Base-by-base conservation (phyloP, 2,797 vertebrate species). In the Allobates femoralis region DNA sequence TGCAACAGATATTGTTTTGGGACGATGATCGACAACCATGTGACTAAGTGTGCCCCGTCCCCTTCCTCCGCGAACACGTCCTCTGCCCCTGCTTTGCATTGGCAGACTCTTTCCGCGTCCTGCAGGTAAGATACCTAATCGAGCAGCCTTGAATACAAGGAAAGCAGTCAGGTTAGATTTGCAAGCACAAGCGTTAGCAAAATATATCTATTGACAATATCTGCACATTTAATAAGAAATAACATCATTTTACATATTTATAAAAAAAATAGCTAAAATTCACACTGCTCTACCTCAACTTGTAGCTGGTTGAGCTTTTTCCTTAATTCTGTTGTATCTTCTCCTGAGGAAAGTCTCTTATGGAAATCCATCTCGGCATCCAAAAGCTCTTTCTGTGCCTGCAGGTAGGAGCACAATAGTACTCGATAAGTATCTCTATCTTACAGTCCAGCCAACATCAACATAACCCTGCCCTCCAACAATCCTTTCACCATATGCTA, bases 291-390 rank as follows among this genome's bases (percentile, higher is more conserved):
- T 67, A 98, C 98, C 96, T 99, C 98, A 80, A 98, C 96, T 62
- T 99, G 98, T 83, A 99, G 91, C 90, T 96, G 97, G 60, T 93
- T 97, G 51, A 99, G 95, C 90, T 97, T 97, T 80, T 96, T 98
- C 89, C 97, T 96, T 88, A 99, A 93, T 46, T 99, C 98, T 46
- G 98, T 99, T 0, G 98, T 99, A 90, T 99, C 98, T 90, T 99
- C 98, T 86, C 98, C 98, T 26, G 98, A 97, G 50, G 95, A 97
- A 18, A 98, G 93, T 80, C 97, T 96, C 92, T 99, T 98, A 74
- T 98, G 97, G 80, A 99, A 97, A 91, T 99, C 98, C 92, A 99
- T 91, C 91, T 99, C 98, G 74, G 97, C 97, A 81, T 99, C 98
- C 80, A 99, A 71, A 85, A 99, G 91, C 28, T 99, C 98, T 88